Evolutionary conservation across 2,113 vertebrate genomes (phyloP).

Genomic region (Saimiri boliviensis): DNA sequence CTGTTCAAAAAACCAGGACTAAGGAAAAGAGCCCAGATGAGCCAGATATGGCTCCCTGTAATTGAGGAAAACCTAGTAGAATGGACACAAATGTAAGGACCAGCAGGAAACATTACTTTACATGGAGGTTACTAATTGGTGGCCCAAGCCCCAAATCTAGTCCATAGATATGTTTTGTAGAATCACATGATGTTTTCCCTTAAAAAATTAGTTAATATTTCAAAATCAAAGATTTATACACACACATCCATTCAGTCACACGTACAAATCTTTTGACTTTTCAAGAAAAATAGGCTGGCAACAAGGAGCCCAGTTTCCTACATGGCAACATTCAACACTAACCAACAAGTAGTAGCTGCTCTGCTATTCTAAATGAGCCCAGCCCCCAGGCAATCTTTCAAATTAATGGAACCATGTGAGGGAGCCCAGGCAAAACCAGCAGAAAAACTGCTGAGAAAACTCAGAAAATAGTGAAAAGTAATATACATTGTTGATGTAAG

Average conservation of each 20-base stretch:
- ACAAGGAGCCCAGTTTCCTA: neutral
- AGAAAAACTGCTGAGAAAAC: neutral
- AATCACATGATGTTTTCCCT: neutral
- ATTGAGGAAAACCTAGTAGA: neutral
- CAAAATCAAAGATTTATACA: neutral
- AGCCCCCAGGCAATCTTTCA: neutral
- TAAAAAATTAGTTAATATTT: slow-evolving; percentile 36
- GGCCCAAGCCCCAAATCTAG: neutral
- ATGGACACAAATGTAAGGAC: neutral
- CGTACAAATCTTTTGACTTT: neutral
- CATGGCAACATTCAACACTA: neutral
- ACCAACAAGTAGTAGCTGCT: neutral
- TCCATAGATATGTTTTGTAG: neutral
- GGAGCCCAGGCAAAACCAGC: neutral
- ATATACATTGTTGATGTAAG: neutral
- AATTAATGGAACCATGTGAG: neutral
- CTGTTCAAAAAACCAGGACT: neutral
- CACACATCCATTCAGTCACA: neutral
- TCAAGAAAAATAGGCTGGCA: neutral
- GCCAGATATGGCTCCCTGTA: neutral
- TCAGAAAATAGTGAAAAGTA: neutral
- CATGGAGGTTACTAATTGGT: neutral
- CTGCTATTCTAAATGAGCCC: neutral
- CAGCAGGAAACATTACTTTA: neutral
- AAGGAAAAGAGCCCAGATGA: neutral